phyloP scores from a whole-genome alignment of 2,888 invertebrate genomes.

The Lepidocyrtoides sp. region DNA sequence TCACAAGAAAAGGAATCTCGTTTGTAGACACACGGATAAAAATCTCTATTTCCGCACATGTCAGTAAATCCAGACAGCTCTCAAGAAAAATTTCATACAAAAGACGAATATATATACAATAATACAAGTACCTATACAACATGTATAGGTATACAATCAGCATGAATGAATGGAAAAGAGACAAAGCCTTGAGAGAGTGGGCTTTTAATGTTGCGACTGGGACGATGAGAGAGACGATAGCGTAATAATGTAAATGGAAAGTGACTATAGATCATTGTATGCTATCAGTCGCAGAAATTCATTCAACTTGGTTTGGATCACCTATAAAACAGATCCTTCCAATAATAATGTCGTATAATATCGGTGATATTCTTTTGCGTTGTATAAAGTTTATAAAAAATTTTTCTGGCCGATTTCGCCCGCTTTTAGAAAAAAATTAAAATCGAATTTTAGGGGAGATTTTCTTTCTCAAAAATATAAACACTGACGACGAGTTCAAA shows the following conservation, averaged over 20 bases:
- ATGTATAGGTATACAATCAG: neutral
- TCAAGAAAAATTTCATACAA: conserved; percentile 26
- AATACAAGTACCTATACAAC: neutral
- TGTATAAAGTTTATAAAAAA: neutral
- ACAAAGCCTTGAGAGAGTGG: neutral
- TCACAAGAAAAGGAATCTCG: conserved; percentile 71
- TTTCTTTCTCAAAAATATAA: conserved; percentile 13
- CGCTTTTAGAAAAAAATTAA: conserved; percentile 43
- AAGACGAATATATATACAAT: neutral
- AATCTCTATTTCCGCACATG: conserved; percentile 76
- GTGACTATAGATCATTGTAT: conserved; percentile 14
- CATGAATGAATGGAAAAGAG: neutral
- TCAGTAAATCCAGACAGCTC: conserved; percentile 65
- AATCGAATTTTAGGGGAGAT: conserved; percentile 29
- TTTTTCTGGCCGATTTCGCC: conserved; percentile 54
- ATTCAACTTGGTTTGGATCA: neutral
- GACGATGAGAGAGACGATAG: conserved; percentile 7
- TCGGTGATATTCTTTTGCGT: neutral
- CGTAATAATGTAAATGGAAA: conserved; percentile 46
- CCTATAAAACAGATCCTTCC: neutral
- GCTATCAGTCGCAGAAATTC: conserved; percentile 33
- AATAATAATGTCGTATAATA: neutral
- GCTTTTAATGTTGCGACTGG: neutral
- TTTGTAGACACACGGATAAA: conserved; percentile 68
- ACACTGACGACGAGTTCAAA: neutral